Base-by-base conservation (phyloP, 2,888 invertebrate species). In the Buathra laborator region DNA sequence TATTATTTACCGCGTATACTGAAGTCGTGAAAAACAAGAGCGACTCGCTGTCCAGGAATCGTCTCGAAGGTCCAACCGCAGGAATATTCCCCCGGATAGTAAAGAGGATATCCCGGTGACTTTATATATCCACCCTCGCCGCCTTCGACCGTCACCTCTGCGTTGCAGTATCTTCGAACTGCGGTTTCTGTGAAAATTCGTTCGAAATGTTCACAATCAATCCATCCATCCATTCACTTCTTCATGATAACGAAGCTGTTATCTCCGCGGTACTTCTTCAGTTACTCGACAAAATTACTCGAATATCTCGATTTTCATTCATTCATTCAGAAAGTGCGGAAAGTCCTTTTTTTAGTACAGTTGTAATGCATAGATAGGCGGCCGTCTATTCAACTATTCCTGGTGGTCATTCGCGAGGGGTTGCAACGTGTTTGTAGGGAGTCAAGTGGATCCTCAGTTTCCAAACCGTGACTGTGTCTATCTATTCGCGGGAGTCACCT, bases 21-120 rank as follows among this genome's bases (percentile, higher is more conserved):
- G 86, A 97, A 95, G 93, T 97, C 97, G 88, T 97, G 94, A 46
- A 97, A 93, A 0, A 96, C 96, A 71, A 97, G 92, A 86, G 95
- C 94, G 77, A 97, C 95, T 89, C 94, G 95, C 91, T 97, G 96
- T 81, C 96, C 96, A 0, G 95, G 94, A 66, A 95, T 94, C 1
- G 96, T 96, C 64, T 94, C 94, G 78, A 97, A 94, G 83, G 94
- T 95, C 97, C 97, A 97, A 53, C 95, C 94, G 92, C 97, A 97
- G 87, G 95, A 93, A 91, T 92, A 93, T 53, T 95, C 95, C 0
- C 96, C 97, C 14, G 96, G 95, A 91, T 97, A 97, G 94, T 95
- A 97, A 88, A 96, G 95, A 0, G 97, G 97, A 93, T 97, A 97
- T 7, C 97, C 97, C 0, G 97, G 97, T 1, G 93, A 92, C 84